Percentiles rank a stretch among this genome's conserved stretches.
Conservation (phyloP, 2,888 invertebrate species). For the Aphodius sticticus region DNA sequence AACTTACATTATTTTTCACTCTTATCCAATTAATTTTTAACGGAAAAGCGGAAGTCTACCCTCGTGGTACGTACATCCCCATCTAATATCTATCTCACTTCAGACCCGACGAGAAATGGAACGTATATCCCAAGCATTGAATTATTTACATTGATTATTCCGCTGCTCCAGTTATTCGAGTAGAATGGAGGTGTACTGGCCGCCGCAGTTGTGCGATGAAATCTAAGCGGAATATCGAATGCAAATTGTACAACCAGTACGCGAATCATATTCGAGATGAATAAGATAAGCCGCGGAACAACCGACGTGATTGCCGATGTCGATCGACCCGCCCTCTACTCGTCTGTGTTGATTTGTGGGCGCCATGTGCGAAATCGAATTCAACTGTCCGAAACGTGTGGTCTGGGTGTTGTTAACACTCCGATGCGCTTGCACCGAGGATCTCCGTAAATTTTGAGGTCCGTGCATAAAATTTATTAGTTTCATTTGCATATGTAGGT, state of each 20-base stretch:
- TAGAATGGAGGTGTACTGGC: not conserved
- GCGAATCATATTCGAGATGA: constrained; percentile 4
- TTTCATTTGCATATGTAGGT: too few relatives aligned
- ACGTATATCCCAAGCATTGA: not conserved
- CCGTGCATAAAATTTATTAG: too few relatives aligned
- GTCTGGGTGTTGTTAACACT: not conserved
- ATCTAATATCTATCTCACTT: not conserved
- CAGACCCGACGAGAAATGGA: not conserved
- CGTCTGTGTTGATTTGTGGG: not conserved
- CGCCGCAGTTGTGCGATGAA: not conserved
- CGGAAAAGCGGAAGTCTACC: too few relatives aligned
- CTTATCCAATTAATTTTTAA: too few relatives aligned
- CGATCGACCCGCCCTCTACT: not conserved
- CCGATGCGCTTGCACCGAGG: not conserved
- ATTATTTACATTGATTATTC: constrained; percentile 4
- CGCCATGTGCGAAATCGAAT: not conserved
- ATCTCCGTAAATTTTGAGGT: not conserved
- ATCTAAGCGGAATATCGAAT: not conserved
- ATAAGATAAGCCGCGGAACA: not conserved
- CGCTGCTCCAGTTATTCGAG: not conserved
- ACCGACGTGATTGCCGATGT: not conserved
- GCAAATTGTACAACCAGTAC: not conserved
- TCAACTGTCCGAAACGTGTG: constrained; percentile 4
- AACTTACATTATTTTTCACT: too few relatives aligned
- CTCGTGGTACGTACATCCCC: too few relatives aligned